Base-by-base conservation (phyloP, 2,888 invertebrate species). In the Coronaproctus castanopsis region DNA sequence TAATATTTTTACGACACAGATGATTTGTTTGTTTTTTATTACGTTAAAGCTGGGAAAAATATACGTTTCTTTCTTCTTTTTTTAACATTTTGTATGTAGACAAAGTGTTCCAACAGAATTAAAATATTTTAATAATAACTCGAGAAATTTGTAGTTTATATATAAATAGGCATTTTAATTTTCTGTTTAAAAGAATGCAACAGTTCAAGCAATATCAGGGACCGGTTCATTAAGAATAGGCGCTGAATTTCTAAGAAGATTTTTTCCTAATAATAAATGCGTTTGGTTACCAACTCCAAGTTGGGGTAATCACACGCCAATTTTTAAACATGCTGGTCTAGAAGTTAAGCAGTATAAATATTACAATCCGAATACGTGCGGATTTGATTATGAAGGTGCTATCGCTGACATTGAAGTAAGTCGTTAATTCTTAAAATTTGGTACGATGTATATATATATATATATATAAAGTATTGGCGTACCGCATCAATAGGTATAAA, bases 281-380 rank as follows among this genome's bases (percentile, higher is more conserved):
- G 74, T 90, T 55, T 96, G 90, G 75, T 68, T 97, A 65, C 96
- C 98, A 3, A 76, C 79, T 1, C 98, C 98, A 2, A 85, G 97
- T 0, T 99, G 98, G 98, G 97, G 97, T 57, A 99, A 99, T 73
- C 98, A 99, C 71, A 84, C 81, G 0, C 93, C 95, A 58, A 81
- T 98, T 69, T 93, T 96, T 74, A 92, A 87, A 75, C 85, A 86
- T 69, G 76, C 89, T 57, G 87, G 87, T 2, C 71, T 98, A 59
- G 77, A 83, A 18, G 84, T 92, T 55, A 89, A 95, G 71, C 78
- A 82, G 59, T 98, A 98, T 75, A 81, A 85, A 64, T 98, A 97
- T 74, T 98, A 90, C 71, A 88, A 97, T 70, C 80, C 91, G 1
- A 85, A 85, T 67, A 93, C 90, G 1, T 89, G 90, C 71, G 95